These are phyloP conservation scores for Tenodera sinensis DNA, from an alignment of 2,888 invertebrate genomes.

Conservation along the genomic window DNA sequence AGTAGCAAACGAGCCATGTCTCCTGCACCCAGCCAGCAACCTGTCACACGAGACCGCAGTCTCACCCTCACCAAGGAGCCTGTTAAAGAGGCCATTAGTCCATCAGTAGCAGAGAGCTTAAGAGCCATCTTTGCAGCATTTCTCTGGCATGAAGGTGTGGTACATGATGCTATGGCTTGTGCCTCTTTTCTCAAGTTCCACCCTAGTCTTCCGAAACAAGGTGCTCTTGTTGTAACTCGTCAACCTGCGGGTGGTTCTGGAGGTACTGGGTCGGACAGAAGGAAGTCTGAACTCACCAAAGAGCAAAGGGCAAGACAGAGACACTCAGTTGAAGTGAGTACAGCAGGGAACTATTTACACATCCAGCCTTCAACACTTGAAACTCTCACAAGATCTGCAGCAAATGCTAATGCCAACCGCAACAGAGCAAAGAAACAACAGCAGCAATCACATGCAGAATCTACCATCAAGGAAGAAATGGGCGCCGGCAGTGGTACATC, in stretches of 20 bases:
- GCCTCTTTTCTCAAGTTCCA: constrained; percentile 95
- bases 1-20: constrained; percentile 45
- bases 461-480: constrained; percentile 42
- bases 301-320: constrained; percentile 68
- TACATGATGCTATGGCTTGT: constrained; percentile 97
- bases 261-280: constrained; percentile 42
- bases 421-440: constrained; percentile 49
- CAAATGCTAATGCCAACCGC: constrained; percentile 73
- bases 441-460: constrained; percentile 27
- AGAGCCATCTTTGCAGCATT: constrained; percentile 95
- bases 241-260: constrained; percentile 36
- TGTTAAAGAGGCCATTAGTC: constrained; percentile 78
- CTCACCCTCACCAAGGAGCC: constrained; percentile 48
- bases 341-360: constrained; percentile 66
- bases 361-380: constrained; percentile 77
- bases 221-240: constrained; percentile 69
- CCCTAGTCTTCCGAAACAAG: constrained; percentile 78
- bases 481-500: not conserved
- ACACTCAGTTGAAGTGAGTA: constrained; percentile 83
- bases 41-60: not conserved
- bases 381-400: constrained; percentile 70
- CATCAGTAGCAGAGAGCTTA: constrained; percentile 86
- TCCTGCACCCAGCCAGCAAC: constrained; percentile 39
- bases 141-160: constrained; percentile 95
- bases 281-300: constrained; percentile 50